Base-by-base conservation (phyloP, 2,888 invertebrate genomes). In the Masnerella sp. region DNA sequence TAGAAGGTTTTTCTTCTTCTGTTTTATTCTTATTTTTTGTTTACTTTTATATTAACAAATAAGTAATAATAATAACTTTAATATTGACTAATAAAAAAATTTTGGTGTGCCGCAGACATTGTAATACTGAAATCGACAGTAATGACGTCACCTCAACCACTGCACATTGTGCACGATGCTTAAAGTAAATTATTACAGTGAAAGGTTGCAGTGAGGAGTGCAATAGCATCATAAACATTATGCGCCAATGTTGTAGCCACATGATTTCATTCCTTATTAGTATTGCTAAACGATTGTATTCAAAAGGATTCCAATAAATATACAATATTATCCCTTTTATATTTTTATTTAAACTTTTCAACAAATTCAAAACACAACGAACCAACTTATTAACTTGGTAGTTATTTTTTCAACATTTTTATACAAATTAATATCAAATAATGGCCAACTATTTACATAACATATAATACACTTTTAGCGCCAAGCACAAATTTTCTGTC, bases 221-320 rank as follows among this genome's bases (percentile, higher is more conserved):
- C 12, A 42, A 42, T 22, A 42, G 12, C 42, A 42, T 42, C 40
- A 40, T 40, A 40, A 42, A 22, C 42, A 42, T 18, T 40, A 40
- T 22, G 22, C 22, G 9, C 12, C 5, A 22, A 22, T 22, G 38
- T 38, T 18, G 18, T 38, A 18, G 18, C 1, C 38, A 14, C 4
- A 17, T 17, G 9, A 17, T 38, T 38, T 17, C 38, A 38, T 17
- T 38, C 38, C 17, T 38, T 36, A 7, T 14, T 14, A 15, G n/a
- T 36, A 8, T 7, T 2, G 14, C 14, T 2, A 36, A 36, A 36
- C 2, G 36, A 22, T 22, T 22, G 8, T 14, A 8, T 7, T 36
- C 14, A 36, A 36, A 15, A 49, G 32, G 17, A 22, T 22, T 5
- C 3, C 7, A 5, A 22, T 5, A 22, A 22, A 22, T 22, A 22